A percentile compares a stretch with the other conserved stretches of the same genome.
Conservation (phyloP, 2,888 invertebrate species). For the Smittia sp. region DNA sequence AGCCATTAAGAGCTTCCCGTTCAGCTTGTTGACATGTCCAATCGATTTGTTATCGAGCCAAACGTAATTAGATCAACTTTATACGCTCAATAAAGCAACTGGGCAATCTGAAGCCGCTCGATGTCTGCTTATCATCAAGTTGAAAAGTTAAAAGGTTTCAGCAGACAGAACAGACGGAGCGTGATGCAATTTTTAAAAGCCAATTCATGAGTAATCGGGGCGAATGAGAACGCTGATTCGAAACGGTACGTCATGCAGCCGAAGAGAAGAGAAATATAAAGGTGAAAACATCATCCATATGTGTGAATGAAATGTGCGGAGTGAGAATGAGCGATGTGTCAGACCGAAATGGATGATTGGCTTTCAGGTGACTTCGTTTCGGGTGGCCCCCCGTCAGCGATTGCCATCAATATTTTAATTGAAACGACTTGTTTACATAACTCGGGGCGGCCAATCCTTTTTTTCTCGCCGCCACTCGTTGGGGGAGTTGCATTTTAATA, state of each 20-base stretch:
- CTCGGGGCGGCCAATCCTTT: background rate
- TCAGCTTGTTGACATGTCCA: no score
- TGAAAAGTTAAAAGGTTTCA: no score
- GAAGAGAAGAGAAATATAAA: constrained; percentile 11
- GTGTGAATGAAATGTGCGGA: background rate
- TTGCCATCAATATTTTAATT: background rate
- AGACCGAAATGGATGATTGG: constrained; percentile 10
- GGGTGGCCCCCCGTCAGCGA: background rate
- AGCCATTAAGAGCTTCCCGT: no score
- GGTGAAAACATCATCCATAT: constrained; percentile 18
- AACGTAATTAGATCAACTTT: no score
- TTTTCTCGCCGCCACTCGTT: background rate
- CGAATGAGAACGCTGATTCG: constrained; percentile 1
- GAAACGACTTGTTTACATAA: background rate
- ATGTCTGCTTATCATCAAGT: no score
- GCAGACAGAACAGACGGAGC: no score
- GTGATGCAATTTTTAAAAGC: constrained; percentile 21
- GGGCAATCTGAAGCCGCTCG: no score
- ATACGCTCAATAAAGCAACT: no score
- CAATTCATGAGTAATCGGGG: constrained; percentile 10
- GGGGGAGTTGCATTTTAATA: background rate
- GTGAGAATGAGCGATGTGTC: constrained; percentile 28
- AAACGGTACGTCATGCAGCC: constrained; percentile 8
- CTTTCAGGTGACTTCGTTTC: constrained; percentile 15
- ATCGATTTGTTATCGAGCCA: no score